A percentile compares a stretch with the other conserved stretches of the same genome.
phyloP scores from a whole-genome alignment of 2,888 invertebrate genomes.

The Lordiphosa andalusiaca region DNA sequence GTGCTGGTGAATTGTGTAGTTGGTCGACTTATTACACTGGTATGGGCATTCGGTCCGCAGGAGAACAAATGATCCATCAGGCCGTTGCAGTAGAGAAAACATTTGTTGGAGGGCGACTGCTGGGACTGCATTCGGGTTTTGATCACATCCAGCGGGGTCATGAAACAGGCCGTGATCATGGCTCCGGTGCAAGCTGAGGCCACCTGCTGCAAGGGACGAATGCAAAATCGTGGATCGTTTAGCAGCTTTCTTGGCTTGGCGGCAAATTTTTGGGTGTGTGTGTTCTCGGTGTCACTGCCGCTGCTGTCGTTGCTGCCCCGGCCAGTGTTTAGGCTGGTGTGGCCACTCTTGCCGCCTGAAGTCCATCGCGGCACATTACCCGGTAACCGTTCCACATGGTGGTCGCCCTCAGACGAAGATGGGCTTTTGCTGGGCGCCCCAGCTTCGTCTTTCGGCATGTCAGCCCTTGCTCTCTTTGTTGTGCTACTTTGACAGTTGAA shows the following conservation, averaged over 20 bases:
- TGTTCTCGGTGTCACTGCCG: not conserved
- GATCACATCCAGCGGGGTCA: slow-evolving; percentile 99
- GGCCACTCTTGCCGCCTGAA: not conserved
- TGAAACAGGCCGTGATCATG: slow-evolving; percentile 91
- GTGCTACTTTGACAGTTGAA: slow-evolving; percentile 5
- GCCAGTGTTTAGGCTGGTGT: not conserved
- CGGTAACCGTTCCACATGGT: too few relatives aligned
- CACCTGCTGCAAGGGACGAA: slow-evolving; percentile 78
- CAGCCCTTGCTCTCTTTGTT: slow-evolving; percentile 11
- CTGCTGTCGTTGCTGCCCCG: not conserved
- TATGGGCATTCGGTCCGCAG: slow-evolving; percentile 82
- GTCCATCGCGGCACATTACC: not conserved
- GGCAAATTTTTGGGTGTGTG: too few relatives aligned
- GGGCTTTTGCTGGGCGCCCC: not conserved
- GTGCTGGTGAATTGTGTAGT: slow-evolving; percentile 88
- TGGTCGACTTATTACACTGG: slow-evolving; percentile 6
- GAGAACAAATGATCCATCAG: slow-evolving; percentile 99
- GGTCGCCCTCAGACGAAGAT: not conserved
- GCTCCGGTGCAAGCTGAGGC: slow-evolving; percentile 86
- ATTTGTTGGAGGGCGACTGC: slow-evolving; percentile 92
- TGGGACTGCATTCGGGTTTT: slow-evolving; percentile 98
- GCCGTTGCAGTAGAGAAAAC: slow-evolving; percentile 98
- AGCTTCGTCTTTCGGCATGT: slow-evolving; percentile 38
- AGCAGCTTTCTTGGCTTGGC: slow-evolving; percentile 39
- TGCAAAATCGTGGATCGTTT: slow-evolving; percentile 89